Percentiles rank a stretch among this genome's conserved stretches.
phyloP scores from a whole-genome alignment of 1,140 invertebrate genomes.

The Triops longicaudatus region DNA sequence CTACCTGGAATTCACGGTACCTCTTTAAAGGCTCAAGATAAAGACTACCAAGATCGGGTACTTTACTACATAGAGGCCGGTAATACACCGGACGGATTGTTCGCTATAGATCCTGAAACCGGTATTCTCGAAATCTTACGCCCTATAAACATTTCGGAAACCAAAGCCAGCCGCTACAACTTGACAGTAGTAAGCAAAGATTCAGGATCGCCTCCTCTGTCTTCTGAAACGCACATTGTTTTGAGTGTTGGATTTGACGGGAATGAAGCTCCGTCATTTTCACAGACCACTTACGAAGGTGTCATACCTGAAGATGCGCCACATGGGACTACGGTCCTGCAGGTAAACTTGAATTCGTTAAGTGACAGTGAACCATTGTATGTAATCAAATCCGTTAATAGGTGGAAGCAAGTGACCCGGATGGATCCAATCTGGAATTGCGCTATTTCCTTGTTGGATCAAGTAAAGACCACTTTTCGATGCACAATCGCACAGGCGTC shows the following conservation, averaged over 20 bases:
- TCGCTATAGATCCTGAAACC: slow-evolving; percentile 52
- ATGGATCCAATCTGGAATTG: slow-evolving; percentile 58
- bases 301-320: slow-evolving; percentile 59
- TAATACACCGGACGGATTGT: slow-evolving; percentile 49
- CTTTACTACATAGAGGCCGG: slow-evolving; percentile 57
- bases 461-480: slow-evolving; percentile 68
- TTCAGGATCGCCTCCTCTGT: slow-evolving; percentile 49
- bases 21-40: slow-evolving; percentile 50
- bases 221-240: slow-evolving; percentile 53
- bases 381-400: neutral
- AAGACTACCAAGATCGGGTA: slow-evolving; percentile 55
- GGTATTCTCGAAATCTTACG: slow-evolving; percentile 35
- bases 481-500: slow-evolving; percentile 56
- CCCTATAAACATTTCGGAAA: slow-evolving; percentile 28
- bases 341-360: slow-evolving; percentile 39
- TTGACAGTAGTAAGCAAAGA: slow-evolving; percentile 60
- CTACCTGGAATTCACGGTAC: neutral
- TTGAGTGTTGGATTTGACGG: slow-evolving; percentile 65
- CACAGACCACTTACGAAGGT: slow-evolving; percentile 42
- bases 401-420: slow-evolving; percentile 57
- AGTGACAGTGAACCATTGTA: neutral
- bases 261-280: slow-evolving; percentile 64
- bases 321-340: slow-evolving; percentile 57
- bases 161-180: slow-evolving; percentile 3
- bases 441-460: slow-evolving; percentile 61